Evolutionary conservation across 2,113 vertebrate species (phyloP).

Genomic region (Poicephalus gulielmi): DNA sequence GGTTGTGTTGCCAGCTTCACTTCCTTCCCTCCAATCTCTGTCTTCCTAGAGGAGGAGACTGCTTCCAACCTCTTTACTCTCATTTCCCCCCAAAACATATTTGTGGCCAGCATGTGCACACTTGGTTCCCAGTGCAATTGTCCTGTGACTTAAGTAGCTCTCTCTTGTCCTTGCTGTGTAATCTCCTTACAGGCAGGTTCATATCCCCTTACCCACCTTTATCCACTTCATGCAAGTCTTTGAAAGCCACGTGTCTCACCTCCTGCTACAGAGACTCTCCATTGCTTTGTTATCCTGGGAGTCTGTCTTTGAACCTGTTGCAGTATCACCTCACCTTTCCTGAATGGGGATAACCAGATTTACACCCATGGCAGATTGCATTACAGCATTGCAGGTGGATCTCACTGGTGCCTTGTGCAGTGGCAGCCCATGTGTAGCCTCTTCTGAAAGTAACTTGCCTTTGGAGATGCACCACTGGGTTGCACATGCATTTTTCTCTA

Average conservation of each 20-base stretch:
- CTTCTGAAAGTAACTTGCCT: neutral
- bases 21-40: neutral
- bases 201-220: neutral
- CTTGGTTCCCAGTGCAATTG: neutral
- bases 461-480: neutral
- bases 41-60: neutral
- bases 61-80: neutral
- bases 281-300: fast-evolving
- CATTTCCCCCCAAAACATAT: neutral
- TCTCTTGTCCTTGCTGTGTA: neutral
- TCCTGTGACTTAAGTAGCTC: neutral
- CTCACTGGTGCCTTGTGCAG: neutral
- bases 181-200: neutral
- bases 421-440: fast-evolving
- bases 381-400: neutral
- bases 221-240: neutral
- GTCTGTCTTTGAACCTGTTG: neutral
- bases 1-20: fast-evolving
- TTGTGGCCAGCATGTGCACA: fast-evolving
- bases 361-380: neutral
- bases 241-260: fast-evolving
- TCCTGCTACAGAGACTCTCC: neutral
- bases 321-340: neutral
- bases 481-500: neutral
- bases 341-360: fast-evolving